phyloP scores from a whole-genome alignment of 2,113 vertebrate genomes.

The Oncorhynchus nerka region DNA sequence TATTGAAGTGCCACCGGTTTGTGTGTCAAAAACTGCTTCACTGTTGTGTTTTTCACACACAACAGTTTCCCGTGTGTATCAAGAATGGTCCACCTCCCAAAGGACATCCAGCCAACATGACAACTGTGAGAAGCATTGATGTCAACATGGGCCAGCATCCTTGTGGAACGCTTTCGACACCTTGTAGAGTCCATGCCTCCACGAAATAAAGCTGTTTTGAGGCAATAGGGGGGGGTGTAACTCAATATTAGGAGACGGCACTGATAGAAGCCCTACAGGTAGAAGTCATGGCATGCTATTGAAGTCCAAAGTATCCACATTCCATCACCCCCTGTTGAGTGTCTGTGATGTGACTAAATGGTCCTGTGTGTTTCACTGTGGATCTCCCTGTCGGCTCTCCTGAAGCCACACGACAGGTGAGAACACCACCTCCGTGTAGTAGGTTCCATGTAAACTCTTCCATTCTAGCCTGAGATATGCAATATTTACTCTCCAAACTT shows the following conservation, averaged over 20 bases:
- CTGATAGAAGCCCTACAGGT: constrained; percentile 31
- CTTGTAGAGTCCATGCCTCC: no score
- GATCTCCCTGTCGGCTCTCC: constrained; percentile 26
- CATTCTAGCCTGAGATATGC: neutral
- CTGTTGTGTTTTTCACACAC: no score
- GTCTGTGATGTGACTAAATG: neutral
- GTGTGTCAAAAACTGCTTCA: no score
- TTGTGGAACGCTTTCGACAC: no score
- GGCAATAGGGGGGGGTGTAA: neutral
- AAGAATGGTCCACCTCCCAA: no score
- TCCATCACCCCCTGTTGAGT: neutral
- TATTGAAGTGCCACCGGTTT: no score
- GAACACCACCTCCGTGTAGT: neutral
- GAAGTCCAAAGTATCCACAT: neutral
- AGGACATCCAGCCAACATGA: no score
- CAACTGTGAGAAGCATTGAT: no score
- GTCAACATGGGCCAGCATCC: no score
- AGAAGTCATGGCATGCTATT: neutral
- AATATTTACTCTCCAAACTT: no score
- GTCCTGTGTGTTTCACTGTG: neutral
- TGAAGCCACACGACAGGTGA: constrained; percentile 42
- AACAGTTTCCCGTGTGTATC: no score
- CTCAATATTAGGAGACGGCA: neutral
- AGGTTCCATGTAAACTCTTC: neutral
- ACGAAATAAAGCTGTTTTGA: no score